These are phyloP conservation scores for Osmoderma eremita DNA, from an alignment of 2,888 invertebrate genomes.

Conservation along the genomic window DNA sequence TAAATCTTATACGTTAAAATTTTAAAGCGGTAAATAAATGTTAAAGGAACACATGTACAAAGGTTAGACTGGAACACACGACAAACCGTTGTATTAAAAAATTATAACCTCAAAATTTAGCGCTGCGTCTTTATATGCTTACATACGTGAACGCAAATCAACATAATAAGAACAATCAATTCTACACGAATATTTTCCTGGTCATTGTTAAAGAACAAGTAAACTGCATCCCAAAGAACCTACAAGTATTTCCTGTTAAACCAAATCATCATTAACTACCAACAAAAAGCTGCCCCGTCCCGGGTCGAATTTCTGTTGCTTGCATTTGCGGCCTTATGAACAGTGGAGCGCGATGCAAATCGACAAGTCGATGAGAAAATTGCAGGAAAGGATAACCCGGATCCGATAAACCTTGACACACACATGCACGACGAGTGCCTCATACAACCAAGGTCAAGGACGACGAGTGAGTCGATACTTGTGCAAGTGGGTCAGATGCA, in stretches of 20 bases:
- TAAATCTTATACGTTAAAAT: too few species aligned
- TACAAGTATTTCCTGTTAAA: constrained; percentile 15
- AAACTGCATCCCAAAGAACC: constrained; percentile 11
- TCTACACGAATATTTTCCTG: constrained; percentile 10
- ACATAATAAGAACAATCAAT: neutral
- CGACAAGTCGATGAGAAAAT: constrained; percentile 36
- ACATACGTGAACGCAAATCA: too few species aligned
- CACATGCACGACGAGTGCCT: constrained; percentile 28
- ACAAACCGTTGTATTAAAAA: too few species aligned
- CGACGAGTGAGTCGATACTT: constrained; percentile 43
- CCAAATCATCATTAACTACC: constrained; percentile 21
- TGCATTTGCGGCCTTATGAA: constrained; percentile 26
- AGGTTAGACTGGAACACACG: too few species aligned
- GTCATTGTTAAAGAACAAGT: constrained; percentile 13
- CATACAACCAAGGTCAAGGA: constrained; percentile 44
- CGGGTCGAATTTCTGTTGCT: constrained; percentile 15
- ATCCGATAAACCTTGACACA: constrained; percentile 43
- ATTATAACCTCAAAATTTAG: too few species aligned
- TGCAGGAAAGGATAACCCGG: constrained; percentile 39
- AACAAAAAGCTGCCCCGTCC: constrained; percentile 1
- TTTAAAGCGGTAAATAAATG: too few species aligned
- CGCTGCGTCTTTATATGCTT: too few species aligned
- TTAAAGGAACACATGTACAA: too few species aligned
- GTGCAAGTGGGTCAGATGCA: constrained; percentile 45
- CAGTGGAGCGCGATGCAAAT: constrained; percentile 18